phyloP scores from a whole-genome alignment of 1,140 invertebrate species.

The Anagrus nilaparvatae region DNA sequence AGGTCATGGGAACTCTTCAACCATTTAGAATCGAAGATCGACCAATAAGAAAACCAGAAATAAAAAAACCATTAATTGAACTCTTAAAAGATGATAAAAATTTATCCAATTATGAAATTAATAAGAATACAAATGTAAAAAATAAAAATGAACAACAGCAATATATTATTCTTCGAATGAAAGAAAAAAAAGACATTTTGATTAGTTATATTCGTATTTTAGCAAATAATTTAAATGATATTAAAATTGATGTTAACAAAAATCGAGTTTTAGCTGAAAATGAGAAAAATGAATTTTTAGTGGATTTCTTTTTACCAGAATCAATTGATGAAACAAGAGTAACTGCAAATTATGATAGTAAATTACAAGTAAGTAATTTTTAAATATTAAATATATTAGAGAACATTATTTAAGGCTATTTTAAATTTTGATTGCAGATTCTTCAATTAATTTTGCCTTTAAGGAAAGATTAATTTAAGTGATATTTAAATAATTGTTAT shows the following conservation, averaged over 20 bases:
- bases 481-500: conserved; percentile 7
- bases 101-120: conserved; percentile 22
- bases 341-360: conserved; percentile 51
- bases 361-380: conserved; percentile 43
- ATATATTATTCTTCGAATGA: conserved; percentile 39
- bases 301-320: conserved; percentile 60
- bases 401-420: conserved; percentile 5
- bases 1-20: conserved; percentile 59
- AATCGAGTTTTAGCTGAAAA: conserved; percentile 60
- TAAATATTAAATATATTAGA: conserved; percentile 1
- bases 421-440: conserved; percentile 27
- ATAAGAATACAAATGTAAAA: conserved; percentile 19
- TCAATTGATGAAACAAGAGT: conserved; percentile 47
- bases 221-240: conserved; percentile 42
- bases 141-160: conserved; percentile 28
- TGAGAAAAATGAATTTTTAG: conserved; percentile 44
- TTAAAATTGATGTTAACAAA: conserved; percentile 57
- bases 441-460: conserved; percentile 28
- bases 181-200: conserved; percentile 38
- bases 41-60: conserved; percentile 40
- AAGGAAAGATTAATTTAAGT: background rate
- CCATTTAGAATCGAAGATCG: conserved; percentile 60
- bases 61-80: conserved; percentile 33
- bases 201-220: conserved; percentile 47
- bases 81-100: conserved; percentile 18